Evolutionary conservation across 2,113 vertebrate genomes (phyloP).

Genomic region (Trichomycterus rosablanca): DNA sequence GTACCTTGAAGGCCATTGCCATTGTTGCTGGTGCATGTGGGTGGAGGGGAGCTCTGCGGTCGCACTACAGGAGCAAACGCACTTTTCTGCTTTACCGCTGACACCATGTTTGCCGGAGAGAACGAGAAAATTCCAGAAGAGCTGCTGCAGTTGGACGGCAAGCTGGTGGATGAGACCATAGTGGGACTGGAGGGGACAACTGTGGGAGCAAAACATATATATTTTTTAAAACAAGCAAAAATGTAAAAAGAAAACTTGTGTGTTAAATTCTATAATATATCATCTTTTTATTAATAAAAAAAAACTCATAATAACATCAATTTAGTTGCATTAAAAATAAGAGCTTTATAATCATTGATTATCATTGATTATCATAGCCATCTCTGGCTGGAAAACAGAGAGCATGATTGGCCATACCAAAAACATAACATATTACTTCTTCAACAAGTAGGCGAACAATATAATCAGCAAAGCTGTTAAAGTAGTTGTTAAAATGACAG

Average conservation of each 20-base stretch:
- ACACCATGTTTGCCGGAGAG: constrained; percentile 99
- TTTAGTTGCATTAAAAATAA: too few relatives aligned
- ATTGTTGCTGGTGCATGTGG: constrained; percentile 95
- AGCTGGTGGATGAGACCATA: constrained; percentile 95
- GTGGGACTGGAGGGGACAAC: constrained; percentile 97
- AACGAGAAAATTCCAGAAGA: constrained; percentile 98
- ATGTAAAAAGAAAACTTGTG: not conserved
- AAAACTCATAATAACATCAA: constrained; percentile 31
- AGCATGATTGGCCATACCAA: too few relatives aligned
- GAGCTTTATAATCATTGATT: too few relatives aligned
- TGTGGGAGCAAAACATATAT: constrained; percentile 46
- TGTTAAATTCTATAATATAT: not conserved
- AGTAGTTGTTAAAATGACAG: constrained; percentile 63
- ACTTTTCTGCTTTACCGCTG: constrained; percentile 98
- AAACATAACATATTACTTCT: constrained; percentile 51
- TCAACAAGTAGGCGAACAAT: too few relatives aligned
- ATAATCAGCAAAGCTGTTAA: constrained; percentile 61
- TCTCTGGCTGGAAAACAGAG: too few relatives aligned
- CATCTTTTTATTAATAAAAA: not conserved
- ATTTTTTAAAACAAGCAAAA: too few relatives aligned
- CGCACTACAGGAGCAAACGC: constrained; percentile 95
- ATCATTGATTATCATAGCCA: too few relatives aligned
- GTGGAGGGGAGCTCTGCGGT: constrained; percentile 91
- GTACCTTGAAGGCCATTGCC: constrained; percentile 97
- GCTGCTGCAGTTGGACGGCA: constrained; percentile 95